Conservation (phyloP, 2,888 invertebrate genomes). For the Sminthurides aquaticus region DNA sequence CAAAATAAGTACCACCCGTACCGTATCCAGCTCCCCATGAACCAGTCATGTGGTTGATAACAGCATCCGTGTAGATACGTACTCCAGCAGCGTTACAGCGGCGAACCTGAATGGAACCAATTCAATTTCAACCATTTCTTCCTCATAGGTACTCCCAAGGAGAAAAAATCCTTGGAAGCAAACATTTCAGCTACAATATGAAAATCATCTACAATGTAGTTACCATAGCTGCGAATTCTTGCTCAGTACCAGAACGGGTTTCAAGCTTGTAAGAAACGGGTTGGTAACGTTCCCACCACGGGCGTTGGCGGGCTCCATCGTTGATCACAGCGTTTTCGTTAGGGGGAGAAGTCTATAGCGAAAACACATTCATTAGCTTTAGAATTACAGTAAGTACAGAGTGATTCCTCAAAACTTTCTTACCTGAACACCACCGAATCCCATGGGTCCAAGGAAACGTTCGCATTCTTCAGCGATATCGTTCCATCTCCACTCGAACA, state of each 20-base stretch:
- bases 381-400: too few relatives aligned
- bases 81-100: slow-evolving; percentile 74
- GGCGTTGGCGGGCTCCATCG: not conserved
- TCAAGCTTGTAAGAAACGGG: slow-evolving; percentile 69
- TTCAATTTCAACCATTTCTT: too few relatives aligned
- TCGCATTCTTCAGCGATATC: slow-evolving; percentile 25
- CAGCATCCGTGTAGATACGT: slow-evolving; percentile 68
- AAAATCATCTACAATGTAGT: too few relatives aligned
- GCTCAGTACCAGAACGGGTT: slow-evolving; percentile 69
- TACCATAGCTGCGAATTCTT: slow-evolving; percentile 65
- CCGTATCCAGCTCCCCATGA: slow-evolving; percentile 46
- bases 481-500: slow-evolving; percentile 26
- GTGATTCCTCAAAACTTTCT: too few relatives aligned
- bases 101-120: slow-evolving; percentile 46
- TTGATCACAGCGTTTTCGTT: slow-evolving; percentile 8
- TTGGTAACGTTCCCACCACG: slow-evolving; percentile 57
- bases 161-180: too few relatives aligned
- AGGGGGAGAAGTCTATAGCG: slow-evolving; percentile 9
- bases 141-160: too few relatives aligned
- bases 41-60: slow-evolving; percentile 80
- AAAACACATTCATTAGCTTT: too few relatives aligned
- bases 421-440: slow-evolving; percentile 26
- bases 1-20: slow-evolving; percentile 45
- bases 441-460: slow-evolving; percentile 20
- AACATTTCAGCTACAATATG: too few relatives aligned